Conservation (phyloP, 1,140 invertebrate species). For the Lethrus apterus region DNA sequence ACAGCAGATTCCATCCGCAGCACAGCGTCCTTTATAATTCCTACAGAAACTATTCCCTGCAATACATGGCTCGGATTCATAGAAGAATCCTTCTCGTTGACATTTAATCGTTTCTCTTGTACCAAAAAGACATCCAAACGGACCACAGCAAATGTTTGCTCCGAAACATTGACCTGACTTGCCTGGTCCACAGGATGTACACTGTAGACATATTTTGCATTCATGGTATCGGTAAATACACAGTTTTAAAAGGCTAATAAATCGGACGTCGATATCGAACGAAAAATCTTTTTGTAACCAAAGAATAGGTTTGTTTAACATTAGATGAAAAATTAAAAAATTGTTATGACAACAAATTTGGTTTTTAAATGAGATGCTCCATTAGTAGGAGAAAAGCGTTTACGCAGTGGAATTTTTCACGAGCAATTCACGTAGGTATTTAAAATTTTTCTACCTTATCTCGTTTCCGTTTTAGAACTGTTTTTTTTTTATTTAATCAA, state of each 20-base stretch:
- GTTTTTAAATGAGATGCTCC: too few species aligned
- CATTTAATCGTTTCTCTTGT: slow-evolving; percentile 45
- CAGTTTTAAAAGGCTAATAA: not conserved
- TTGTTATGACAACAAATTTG: too few species aligned
- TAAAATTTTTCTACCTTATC: too few species aligned
- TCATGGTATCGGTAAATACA: slow-evolving; percentile 14
- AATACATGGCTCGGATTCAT: slow-evolving; percentile 44
- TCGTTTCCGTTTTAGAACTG: too few species aligned
- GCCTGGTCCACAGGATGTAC: slow-evolving; percentile 44
- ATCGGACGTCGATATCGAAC: too few species aligned
- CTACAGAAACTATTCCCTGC: slow-evolving; percentile 45
- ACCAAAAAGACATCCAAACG: slow-evolving; percentile 46
- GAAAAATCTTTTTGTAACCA: too few species aligned
- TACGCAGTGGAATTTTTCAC: too few species aligned
- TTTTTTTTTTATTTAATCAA: too few species aligned
- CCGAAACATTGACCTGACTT: slow-evolving; percentile 47
- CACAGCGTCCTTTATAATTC: slow-evolving; percentile 46
- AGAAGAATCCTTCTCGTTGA: slow-evolving; percentile 37
- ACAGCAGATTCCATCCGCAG: slow-evolving; percentile 46
- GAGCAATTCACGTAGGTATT: too few species aligned
- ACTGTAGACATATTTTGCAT: slow-evolving; percentile 39
- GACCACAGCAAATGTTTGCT: slow-evolving; percentile 46
- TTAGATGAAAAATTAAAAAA: too few species aligned
- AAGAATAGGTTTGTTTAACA: too few species aligned
- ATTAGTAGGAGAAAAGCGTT: too few species aligned